Percentiles rank a stretch among this genome's conserved stretches.
Conservation (phyloP, 1,140 invertebrate genomes). For the Ostrea denselamellosa region DNA sequence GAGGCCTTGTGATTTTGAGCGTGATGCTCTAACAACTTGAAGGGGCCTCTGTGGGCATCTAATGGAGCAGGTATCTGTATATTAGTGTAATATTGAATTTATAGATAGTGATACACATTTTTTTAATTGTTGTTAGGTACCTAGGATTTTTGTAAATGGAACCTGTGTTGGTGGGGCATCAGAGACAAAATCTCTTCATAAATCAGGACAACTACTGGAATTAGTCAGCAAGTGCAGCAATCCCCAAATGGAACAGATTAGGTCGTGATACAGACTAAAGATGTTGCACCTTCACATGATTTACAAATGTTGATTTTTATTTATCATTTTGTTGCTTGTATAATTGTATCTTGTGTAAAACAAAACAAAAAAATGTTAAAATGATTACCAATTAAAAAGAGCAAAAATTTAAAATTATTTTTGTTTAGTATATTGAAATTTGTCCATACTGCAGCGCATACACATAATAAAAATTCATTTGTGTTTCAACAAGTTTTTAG, state of each 20-base stretch:
- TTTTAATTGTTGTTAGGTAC: constrained; percentile 82
- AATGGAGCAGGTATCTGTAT: background rate
- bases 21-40: too few relatives aligned
- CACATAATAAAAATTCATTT: background rate
- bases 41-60: background rate
- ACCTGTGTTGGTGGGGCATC: constrained; percentile 93
- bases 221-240: constrained; percentile 48
- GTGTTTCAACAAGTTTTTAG: background rate
- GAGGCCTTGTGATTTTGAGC: too few relatives aligned
- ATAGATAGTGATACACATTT: background rate
- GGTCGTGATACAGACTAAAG: background rate
- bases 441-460: background rate
- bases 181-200: constrained; percentile 88
- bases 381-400: too few relatives aligned
- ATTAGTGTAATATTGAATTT: background rate
- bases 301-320: too few relatives aligned
- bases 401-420: background rate
- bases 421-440: background rate
- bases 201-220: constrained; percentile 82
- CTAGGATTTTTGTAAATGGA: constrained; percentile 93
- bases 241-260: background rate
- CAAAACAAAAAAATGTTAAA: too few relatives aligned
- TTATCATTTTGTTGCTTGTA: too few relatives aligned
- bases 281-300: too few relatives aligned
- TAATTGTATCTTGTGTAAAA: too few relatives aligned